Base-by-base conservation (phyloP, 2,113 vertebrate species). In the Polyodon spathula region DNA sequence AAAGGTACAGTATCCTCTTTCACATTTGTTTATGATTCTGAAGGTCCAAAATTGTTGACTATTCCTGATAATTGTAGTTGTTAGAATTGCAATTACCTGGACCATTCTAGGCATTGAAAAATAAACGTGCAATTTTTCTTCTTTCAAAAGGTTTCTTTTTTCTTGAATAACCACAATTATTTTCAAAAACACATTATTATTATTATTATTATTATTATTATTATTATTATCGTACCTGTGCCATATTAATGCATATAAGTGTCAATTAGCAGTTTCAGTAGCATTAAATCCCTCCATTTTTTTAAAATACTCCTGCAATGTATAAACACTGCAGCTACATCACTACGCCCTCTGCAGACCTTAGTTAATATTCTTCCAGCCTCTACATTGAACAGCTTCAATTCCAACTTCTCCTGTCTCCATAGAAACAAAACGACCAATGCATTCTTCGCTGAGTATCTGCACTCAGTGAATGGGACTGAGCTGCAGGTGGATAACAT, bases 381-480 rank as follows among this genome's bases (percentile, higher is more conserved):
- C 27, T 77, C 67, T 68, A 65, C 68, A 64, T 68, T 74, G 72
- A 72, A 76, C 69, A 41, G 56, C 69, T 72, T 70, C 70, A 59
- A 52, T 41, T 74, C 66, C 64, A 66, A 66, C 70, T 75, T 75
- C 65, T 48, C 37, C 68, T 15, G 74, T 86, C 73, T 68, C 79
- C 68, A 83, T 80, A 78, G 80, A 71, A 81, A 83, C 79, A 51
- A 65, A 63, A 62, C 67, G 70, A 73, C 75, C 68, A 60, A 61
- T 65, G 58, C 51, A 54, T 58, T 71, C 68, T 63, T 69, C 74
- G 78, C 73, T 83, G 78, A 82, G 78, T 82, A 78, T 80, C 66
- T 64, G 73, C 51, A 56, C 65, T 58, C 73, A 67, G 40, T 51
- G 59, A 50, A 50, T 10, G 46, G 11, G 46, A 50, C 11, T 11